phyloP scores from a whole-genome alignment of 1,140 invertebrate species.

The Drosophila pruinosa region DNA sequence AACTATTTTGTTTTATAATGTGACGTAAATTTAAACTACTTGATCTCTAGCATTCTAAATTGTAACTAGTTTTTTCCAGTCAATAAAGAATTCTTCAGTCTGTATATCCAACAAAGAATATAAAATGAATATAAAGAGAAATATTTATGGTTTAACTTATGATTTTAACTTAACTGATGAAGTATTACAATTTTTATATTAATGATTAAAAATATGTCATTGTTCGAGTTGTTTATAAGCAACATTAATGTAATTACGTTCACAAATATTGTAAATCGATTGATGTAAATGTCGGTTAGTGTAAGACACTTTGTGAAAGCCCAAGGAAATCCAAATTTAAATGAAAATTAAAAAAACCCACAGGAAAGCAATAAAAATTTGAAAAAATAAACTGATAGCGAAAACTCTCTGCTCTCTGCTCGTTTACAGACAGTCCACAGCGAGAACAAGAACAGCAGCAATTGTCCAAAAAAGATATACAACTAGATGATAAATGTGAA shows the following conservation, averaged over 20 bases:
- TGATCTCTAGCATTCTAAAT: too few species aligned
- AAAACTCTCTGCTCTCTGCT: slow-evolving; percentile 65
- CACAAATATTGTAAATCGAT: not conserved
- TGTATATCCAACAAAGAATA: too few species aligned
- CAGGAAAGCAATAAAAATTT: slow-evolving; percentile 10
- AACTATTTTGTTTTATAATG: not conserved
- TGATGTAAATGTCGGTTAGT: not conserved
- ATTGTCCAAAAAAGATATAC: slow-evolving; percentile 41
- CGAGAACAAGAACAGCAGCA: slow-evolving; percentile 34
- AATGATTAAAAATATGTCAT: not conserved
- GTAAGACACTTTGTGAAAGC: slow-evolving; percentile 56
- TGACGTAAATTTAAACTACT: too few species aligned
- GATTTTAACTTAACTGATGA: not conserved
- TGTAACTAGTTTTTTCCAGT: not conserved
- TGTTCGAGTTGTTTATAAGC: too few species aligned
- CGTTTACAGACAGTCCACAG: slow-evolving; percentile 63
- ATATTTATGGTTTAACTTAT: too few species aligned
- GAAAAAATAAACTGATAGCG: slow-evolving; percentile 55
- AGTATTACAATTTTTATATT: not conserved
- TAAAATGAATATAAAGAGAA: too few species aligned
- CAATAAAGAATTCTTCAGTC: not conserved
- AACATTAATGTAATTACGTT: not conserved
- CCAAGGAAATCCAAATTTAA: not conserved
- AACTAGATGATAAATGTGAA: slow-evolving; percentile 38
- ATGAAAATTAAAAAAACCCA: slow-evolving; percentile 7